A percentile compares a stretch with the other conserved stretches of the same genome.
Evolutionary conservation across 2,888 invertebrate genomes (phyloP).

Genomic region (Hypercompe scribonia): DNA sequence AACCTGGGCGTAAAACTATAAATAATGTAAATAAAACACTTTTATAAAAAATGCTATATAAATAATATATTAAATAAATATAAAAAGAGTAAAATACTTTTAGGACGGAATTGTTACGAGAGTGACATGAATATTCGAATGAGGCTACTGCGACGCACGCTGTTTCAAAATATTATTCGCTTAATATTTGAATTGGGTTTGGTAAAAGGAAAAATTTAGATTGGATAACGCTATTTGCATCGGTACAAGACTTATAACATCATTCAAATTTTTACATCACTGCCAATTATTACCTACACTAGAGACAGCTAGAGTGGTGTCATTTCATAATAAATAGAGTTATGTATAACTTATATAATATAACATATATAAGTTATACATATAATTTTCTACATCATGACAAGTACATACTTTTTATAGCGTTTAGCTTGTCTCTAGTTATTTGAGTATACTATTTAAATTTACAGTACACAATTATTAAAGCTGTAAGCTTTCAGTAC

Average conservation of each 20-base stretch:
- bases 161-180: too few species aligned
- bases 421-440: too few species aligned
- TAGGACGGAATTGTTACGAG: constrained; percentile 58
- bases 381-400: neutral
- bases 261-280: too few species aligned
- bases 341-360: too few species aligned
- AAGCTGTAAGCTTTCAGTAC: neutral
- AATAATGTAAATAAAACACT: constrained; percentile 17
- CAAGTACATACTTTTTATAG: neutral
- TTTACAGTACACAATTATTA: neutral
- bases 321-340: neutral
- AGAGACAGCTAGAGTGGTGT: neutral
- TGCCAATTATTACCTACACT: neutral
- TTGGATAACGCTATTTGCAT: too few species aligned
- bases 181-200: too few species aligned
- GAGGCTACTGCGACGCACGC: too few species aligned
- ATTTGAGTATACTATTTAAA: neutral
- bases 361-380: too few species aligned
- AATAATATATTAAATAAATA: constrained; percentile 21
- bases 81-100: constrained; percentile 37
- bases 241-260: too few species aligned
- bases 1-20: too few species aligned
- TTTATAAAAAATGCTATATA: constrained; percentile 26
- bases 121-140: too few species aligned
- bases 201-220: too few species aligned